phyloP scores from a whole-genome alignment of 2,888 invertebrate genomes.

The Rosalia funebris region DNA sequence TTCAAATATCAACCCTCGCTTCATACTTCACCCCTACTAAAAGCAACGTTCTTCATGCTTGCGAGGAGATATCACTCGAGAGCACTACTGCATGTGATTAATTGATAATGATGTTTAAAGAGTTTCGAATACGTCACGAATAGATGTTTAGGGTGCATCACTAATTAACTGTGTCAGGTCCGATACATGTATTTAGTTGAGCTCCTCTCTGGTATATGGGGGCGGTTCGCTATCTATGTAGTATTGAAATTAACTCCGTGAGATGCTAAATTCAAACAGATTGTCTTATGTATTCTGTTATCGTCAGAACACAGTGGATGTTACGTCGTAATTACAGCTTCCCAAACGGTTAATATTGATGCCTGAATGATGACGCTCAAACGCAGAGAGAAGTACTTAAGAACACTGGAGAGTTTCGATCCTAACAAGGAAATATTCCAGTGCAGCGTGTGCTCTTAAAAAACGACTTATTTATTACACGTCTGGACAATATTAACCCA shows the following conservation, averaged over 20 bases:
- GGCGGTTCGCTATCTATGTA: constrained; percentile 17
- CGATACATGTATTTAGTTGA: constrained; percentile 31
- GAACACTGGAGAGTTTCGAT: too few relatives aligned
- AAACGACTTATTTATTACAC: too few relatives aligned
- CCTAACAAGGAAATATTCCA: too few relatives aligned
- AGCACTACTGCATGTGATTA: constrained; percentile 18
- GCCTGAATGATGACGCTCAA: not conserved
- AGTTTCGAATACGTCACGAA: constrained; percentile 26
- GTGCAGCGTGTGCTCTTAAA: too few relatives aligned
- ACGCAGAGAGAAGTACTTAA: not conserved
- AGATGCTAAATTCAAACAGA: constrained; percentile 34
- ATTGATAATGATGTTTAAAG: constrained; percentile 28
- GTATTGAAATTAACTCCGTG: constrained; percentile 38
- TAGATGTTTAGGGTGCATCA: constrained; percentile 30
- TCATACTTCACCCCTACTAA: constrained; percentile 11
- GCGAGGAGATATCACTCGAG: constrained; percentile 13
- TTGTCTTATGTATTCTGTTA: constrained; percentile 33
- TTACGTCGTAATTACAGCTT: constrained; percentile 2
- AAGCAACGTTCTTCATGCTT: constrained; percentile 1
- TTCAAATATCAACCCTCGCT: too few relatives aligned
- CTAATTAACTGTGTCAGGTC: constrained; percentile 34
- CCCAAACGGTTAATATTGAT: not conserved
- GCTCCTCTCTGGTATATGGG: constrained; percentile 3
- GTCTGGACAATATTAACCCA: too few relatives aligned
- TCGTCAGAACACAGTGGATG: constrained; percentile 19